These are phyloP conservation scores for Tachuris rubrigastra DNA, from an alignment of 2,113 vertebrate species.

Conservation along the genomic window DNA sequence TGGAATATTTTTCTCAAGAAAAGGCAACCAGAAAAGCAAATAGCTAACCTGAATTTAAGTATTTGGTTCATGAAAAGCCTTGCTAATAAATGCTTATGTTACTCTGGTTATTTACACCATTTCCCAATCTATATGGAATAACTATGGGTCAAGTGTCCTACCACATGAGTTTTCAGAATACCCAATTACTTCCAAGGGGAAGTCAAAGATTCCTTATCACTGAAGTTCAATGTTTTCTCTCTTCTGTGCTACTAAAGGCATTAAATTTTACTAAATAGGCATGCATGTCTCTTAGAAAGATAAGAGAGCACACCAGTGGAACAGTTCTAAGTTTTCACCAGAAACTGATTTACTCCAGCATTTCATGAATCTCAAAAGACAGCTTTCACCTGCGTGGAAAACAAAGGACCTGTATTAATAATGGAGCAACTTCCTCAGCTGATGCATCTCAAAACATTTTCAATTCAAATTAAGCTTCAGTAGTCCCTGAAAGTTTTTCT, in stretches of 20 bases:
- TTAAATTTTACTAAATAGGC: background rate
- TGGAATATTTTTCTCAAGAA: background rate
- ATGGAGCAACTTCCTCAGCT: background rate
- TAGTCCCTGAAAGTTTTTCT: background rate
- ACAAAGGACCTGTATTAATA: background rate
- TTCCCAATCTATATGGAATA: background rate
- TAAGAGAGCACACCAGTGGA: background rate
- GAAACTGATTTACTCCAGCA: background rate
- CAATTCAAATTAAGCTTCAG: background rate
- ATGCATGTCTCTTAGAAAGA: background rate
- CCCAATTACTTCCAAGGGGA: background rate
- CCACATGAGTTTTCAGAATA: background rate
- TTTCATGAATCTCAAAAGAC: background rate
- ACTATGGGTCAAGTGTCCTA: background rate
- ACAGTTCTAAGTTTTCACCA: background rate
- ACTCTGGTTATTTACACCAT: background rate
- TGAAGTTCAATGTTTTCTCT: background rate
- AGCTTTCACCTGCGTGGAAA: background rate
- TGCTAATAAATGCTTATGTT: background rate
- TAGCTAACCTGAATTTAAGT: background rate
- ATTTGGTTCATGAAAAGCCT: background rate
- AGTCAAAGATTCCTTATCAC: background rate
- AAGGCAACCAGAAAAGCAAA: background rate
- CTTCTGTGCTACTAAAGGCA: background rate
- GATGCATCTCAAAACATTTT: background rate